Base-by-base conservation (phyloP, 2,113 vertebrate genomes). In the Aldabrachelys gigantea region DNA sequence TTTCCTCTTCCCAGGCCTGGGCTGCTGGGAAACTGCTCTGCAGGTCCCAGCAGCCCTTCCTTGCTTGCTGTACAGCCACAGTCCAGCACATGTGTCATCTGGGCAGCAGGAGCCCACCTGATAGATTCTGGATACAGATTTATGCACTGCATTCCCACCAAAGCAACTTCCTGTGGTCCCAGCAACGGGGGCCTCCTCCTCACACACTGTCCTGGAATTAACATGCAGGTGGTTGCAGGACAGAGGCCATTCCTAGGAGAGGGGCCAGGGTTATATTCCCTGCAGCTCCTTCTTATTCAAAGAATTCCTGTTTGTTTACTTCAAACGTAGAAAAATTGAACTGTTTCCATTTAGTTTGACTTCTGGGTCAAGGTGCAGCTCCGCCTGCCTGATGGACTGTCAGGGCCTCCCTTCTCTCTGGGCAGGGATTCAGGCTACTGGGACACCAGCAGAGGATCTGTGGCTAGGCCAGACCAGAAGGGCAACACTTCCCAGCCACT, bases 281-380 rank as follows among this genome's bases (percentile, higher is more conserved):
- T 91, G 80, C 88, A 80, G 86, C 57, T 95, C 83, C 85, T 82
- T 96, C 85, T 76, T 62, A 62, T 31, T 29, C 25, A 62, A 62
- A 13, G 27, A 14, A 62, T 62, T 31, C 27, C 27, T 62, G 27
- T 62, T 62, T 62, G 27, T 62, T 62, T 62, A 31, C 57, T 62
- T 31, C 84, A 92, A 87, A 65, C 81, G 84, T 96, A 95, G 81
- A 80, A 97, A 97, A 97, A 96, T 90, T 96, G 96, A 97, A 93
- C 94, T 97, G 96, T 97, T 96, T 97, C 90, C 96, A 96, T 95
- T 96, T 97, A 97, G 85, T 85, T 94, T 0, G 0, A 90, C 89
- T 97, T 96, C 95, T 95, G 94, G 85, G 89, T 79, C 41, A 92
- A 97, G 87, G 90, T 95, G 95, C 90, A 90, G 85, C 90, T 96